Evolutionary conservation across 2,888 invertebrate species (phyloP).

Genomic region (Catocala sponsa): DNA sequence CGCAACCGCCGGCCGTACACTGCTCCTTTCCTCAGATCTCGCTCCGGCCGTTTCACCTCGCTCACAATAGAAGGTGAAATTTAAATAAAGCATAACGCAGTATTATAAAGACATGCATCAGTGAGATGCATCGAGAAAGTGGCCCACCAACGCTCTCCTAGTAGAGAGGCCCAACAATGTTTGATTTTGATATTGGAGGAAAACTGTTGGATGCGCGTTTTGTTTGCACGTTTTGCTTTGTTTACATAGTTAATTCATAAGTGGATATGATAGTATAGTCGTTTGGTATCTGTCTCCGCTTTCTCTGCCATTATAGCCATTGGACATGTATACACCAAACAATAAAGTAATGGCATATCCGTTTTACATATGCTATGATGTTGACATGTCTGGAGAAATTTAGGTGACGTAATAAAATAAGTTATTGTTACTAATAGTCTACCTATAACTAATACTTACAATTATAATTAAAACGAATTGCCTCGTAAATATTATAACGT

Average conservation of each 20-base stretch:
- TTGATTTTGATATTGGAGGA: constrained; percentile 44
- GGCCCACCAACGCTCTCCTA: constrained; percentile 36
- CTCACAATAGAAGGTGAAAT: constrained; percentile 88
- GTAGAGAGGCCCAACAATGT: constrained; percentile 32
- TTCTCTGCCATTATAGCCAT: constrained; percentile 37
- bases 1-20: constrained; percentile 75
- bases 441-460: not conserved
- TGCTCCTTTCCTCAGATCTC: constrained; percentile 83
- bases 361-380: constrained; percentile 24
- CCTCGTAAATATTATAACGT: no score
- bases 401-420: no score
- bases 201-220: constrained; percentile 16
- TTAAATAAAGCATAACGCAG: constrained; percentile 85
- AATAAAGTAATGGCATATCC: constrained; percentile 29
- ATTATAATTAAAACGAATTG: no score
- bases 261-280: constrained; percentile 16
- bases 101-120: constrained; percentile 80
- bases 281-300: constrained; percentile 42
- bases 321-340: constrained; percentile 26
- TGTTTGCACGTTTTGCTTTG: constrained; percentile 23
- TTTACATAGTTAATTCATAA: constrained; percentile 19
- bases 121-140: constrained; percentile 83
- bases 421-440: not conserved
- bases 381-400: not conserved
- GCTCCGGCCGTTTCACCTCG: constrained; percentile 80